Conservation (phyloP, 2,113 vertebrate genomes). For the Crocuta crocuta region DNA sequence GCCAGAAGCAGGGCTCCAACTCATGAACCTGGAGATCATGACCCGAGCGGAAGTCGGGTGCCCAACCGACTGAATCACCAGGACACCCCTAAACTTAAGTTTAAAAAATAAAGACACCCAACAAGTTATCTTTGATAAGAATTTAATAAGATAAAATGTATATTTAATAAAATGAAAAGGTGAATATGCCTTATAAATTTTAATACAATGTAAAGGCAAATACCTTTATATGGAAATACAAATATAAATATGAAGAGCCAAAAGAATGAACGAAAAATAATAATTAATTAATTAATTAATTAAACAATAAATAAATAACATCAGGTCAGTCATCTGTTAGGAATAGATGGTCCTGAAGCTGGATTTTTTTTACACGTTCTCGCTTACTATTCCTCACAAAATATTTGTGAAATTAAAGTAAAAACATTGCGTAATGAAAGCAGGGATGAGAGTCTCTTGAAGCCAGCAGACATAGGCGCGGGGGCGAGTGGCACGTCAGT, state of each 20-base stretch:
- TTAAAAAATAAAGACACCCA: not conserved
- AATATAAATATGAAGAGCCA: no score
- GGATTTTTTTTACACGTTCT: not conserved
- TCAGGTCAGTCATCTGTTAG: not conserved
- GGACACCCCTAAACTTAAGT: no score
- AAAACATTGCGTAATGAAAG: not conserved
- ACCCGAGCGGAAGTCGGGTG: no score
- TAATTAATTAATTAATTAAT: not conserved
- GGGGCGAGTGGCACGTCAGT: not conserved
- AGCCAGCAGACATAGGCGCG: not conserved
- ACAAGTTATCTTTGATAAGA: not conserved
- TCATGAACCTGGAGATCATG: no score
- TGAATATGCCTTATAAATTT: not conserved
- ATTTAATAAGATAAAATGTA: not conserved
- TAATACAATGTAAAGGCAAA: not conserved
- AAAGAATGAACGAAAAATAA: no score
- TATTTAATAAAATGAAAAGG: not conserved
- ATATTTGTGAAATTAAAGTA: not conserved
- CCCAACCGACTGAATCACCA: no score
- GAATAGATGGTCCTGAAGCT: accelerated
- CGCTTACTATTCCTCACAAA: not conserved
- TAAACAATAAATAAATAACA: not conserved
- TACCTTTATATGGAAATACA: no score
- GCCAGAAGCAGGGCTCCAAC: no score
- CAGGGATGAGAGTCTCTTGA: not conserved